These are phyloP conservation scores for Thelaira solivaga DNA, from an alignment of 2,888 invertebrate species.

Conservation along the genomic window DNA sequence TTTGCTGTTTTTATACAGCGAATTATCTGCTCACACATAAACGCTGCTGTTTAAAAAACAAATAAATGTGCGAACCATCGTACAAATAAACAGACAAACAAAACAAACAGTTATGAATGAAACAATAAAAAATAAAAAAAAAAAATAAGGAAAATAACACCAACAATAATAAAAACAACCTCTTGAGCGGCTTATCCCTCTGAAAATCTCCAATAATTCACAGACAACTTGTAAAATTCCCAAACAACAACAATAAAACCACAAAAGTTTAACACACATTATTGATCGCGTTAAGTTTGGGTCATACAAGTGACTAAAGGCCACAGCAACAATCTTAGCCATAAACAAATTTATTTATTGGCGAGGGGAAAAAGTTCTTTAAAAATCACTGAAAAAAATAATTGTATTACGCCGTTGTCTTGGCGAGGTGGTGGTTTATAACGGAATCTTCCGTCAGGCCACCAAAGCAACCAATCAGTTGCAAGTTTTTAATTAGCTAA, in stretches of 20 bases:
- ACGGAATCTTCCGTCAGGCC: no score
- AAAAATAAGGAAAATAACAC: no score
- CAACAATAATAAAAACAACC: no score
- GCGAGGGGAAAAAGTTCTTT: background rate
- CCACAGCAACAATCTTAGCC: background rate
- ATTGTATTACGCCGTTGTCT: background rate
- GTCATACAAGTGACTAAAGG: slow-evolving; percentile 33
- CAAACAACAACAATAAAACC: slow-evolving; percentile 56
- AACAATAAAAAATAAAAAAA: slow-evolving; percentile 38
- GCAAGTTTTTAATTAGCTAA: no score
- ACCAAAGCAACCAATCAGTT: no score
- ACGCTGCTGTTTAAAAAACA: slow-evolving; percentile 17
- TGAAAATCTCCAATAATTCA: slow-evolving; percentile 48
- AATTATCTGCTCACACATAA: slow-evolving; percentile 31
- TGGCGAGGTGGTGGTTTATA: no score
- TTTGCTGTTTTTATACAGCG: slow-evolving; percentile 29
- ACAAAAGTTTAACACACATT: slow-evolving; percentile 43
- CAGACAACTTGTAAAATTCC: slow-evolving; percentile 48
- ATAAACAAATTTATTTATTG: slow-evolving; percentile 20
- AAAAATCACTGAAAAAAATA: background rate
- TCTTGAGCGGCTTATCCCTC: slow-evolving; percentile 58
- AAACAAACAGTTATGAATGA: slow-evolving; percentile 60
- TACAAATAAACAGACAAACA: slow-evolving; percentile 13
- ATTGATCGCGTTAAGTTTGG: slow-evolving; percentile 62
- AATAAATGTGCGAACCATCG: slow-evolving; percentile 1